phyloP scores from a whole-genome alignment of 2,888 invertebrate species.

The Sussaba pulchella region DNA sequence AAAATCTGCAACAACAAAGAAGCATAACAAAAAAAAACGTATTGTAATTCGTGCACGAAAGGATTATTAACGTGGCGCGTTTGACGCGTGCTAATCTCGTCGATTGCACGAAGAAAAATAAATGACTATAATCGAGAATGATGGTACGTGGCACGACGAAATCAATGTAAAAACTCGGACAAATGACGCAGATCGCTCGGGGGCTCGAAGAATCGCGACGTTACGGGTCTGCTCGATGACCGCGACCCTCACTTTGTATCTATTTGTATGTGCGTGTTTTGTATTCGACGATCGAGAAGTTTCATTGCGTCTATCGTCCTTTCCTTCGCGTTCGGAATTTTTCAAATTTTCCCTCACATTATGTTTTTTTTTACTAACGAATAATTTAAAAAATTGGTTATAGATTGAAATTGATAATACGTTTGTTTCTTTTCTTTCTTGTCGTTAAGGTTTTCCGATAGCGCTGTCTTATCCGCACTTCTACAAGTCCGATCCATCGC shows the following conservation, averaged over 20 bases:
- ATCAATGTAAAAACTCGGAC: slow-evolving; percentile 10
- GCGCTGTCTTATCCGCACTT: slow-evolving; percentile 96
- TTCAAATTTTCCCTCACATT: neutral
- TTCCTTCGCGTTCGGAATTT: neutral
- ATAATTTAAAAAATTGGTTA: too few relatives aligned
- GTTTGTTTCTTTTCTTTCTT: slow-evolving; percentile 17
- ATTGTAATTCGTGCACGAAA: slow-evolving; percentile 42
- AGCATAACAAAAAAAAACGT: too few relatives aligned
- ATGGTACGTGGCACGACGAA: neutral
- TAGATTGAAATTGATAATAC: too few relatives aligned
- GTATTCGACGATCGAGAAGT: neutral
- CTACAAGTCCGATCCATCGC: slow-evolving; percentile 89
- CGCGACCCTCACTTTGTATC: neutral
- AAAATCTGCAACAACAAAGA: too few relatives aligned
- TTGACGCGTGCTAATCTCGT: slow-evolving; percentile 49
- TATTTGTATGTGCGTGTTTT: neutral
- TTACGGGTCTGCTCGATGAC: slow-evolving; percentile 20
- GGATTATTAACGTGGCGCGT: slow-evolving; percentile 24
- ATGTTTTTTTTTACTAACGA: neutral
- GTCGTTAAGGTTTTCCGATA: slow-evolving; percentile 90
- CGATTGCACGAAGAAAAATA: slow-evolving; percentile 22
- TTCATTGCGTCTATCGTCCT: neutral
- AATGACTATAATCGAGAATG: neutral
- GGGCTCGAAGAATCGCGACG: slow-evolving; percentile 16
- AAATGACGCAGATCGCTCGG: slow-evolving; percentile 45